Evolutionary conservation across 2,797 vertebrate genomes (phyloP).

Genomic region (Mus minutoides): DNA sequence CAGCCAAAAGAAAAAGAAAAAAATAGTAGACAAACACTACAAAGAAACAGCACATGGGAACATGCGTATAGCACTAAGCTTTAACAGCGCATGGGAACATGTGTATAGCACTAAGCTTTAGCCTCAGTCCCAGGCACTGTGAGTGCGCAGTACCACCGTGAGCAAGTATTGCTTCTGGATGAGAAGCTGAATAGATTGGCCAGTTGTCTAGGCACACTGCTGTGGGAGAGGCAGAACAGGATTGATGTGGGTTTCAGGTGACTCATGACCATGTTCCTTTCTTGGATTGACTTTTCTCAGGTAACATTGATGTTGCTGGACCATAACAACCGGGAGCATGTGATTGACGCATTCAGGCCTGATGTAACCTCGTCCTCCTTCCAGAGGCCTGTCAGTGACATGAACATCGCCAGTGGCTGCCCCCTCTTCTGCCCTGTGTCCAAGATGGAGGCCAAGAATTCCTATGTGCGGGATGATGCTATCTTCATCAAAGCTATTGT

Average conservation of each 20-base stretch:
- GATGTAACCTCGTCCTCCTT: conserved; percentile 97
- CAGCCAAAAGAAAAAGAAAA: neutral
- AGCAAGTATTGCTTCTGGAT: neutral
- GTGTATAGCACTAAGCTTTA: no score
- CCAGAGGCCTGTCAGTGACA: conserved; percentile 95
- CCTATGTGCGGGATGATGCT: conserved; percentile 95
- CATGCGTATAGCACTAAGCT: no score
- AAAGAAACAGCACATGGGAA: neutral
- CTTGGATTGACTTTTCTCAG: conserved; percentile 81
- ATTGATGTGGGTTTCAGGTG: neutral
- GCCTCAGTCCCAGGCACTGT: accelerated
- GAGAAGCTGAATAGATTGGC: neutral
- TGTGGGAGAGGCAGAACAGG: no score
- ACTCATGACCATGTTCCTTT: neutral
- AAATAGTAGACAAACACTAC: accelerated
- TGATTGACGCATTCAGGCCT: conserved; percentile 97
- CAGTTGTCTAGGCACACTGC: neutral
- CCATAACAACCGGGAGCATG: conserved; percentile 98
- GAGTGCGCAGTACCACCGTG: accelerated
- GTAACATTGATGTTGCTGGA: conserved; percentile 98
- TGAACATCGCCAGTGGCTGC: conserved; percentile 99
- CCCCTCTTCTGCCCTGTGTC: conserved; percentile 97
- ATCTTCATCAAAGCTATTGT: conserved; percentile 99
- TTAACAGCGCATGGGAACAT: neutral
- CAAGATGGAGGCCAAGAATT: conserved; percentile 94